phyloP scores from a whole-genome alignment of 1,140 invertebrate species.

The Drosophila willistoni region DNA sequence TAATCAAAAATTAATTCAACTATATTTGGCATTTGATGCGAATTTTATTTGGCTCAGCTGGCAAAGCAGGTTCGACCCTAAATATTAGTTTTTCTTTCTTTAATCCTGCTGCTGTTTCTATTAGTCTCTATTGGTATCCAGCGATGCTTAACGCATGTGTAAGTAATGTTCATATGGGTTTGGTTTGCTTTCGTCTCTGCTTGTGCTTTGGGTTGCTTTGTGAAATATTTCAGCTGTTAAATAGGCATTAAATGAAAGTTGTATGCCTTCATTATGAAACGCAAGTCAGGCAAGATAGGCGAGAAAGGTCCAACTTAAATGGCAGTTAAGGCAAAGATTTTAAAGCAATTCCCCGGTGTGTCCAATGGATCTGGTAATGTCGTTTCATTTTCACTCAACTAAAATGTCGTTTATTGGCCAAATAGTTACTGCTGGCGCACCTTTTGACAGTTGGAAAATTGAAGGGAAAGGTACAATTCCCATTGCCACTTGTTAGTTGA shows the following conservation, averaged over 20 bases:
- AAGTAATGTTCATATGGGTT: slow-evolving; percentile 16
- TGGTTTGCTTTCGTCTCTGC: slow-evolving; percentile 5
- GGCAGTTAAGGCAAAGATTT: neutral
- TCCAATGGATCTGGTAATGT: neutral
- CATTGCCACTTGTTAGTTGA: slow-evolving; percentile 38
- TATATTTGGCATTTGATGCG: slow-evolving; percentile 46
- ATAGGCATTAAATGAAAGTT: slow-evolving; percentile 7
- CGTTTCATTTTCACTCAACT: slow-evolving; percentile 34
- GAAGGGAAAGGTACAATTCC: slow-evolving; percentile 15
- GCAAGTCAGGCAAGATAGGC: slow-evolving; percentile 21
- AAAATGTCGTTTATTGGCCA: slow-evolving; percentile 15
- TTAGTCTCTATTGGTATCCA: slow-evolving; percentile 44
- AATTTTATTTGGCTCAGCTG: slow-evolving; percentile 31
- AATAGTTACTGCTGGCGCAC: slow-evolving; percentile 21
- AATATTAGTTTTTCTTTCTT: slow-evolving; percentile 20
- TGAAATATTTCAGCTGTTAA: slow-evolving; percentile 44
- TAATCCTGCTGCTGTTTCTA: slow-evolving; percentile 15
- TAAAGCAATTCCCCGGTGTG: neutral
- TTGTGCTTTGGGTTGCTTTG: slow-evolving; percentile 11
- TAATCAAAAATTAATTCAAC: slow-evolving; percentile 59
- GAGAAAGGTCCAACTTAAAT: neutral
- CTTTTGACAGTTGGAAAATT: slow-evolving; percentile 22
- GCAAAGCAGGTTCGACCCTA: slow-evolving; percentile 1
- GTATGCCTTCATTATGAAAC: slow-evolving; percentile 20
- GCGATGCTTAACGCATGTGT: slow-evolving; percentile 33